phyloP scores from a whole-genome alignment of 2,888 invertebrate genomes.

The Hymenopus coronatus region DNA sequence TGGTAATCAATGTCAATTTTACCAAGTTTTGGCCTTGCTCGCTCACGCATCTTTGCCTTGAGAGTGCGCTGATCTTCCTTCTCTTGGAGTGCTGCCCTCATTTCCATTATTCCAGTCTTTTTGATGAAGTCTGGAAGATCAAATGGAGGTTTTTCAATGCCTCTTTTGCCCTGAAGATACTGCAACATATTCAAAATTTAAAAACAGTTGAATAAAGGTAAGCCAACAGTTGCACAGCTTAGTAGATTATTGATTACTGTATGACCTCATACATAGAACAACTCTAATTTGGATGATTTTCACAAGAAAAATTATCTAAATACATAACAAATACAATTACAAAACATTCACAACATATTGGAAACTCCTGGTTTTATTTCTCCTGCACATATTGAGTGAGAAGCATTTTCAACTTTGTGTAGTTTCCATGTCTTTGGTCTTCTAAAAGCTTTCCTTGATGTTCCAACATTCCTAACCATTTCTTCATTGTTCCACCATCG shows the following conservation, averaged over 20 bases:
- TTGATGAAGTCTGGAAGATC: slow-evolving; percentile 98
- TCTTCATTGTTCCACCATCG: too few relatives aligned
- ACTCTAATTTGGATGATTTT: too few relatives aligned
- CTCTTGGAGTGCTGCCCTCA: slow-evolving; percentile 96
- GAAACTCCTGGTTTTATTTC: too few relatives aligned
- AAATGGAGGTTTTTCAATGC: slow-evolving; percentile 98
- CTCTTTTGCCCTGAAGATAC: slow-evolving; percentile 93
- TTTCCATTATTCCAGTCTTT: slow-evolving; percentile 99
- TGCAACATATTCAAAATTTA: slow-evolving; percentile 38
- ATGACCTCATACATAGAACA: not conserved
- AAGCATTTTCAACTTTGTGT: too few relatives aligned
- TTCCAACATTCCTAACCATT: too few relatives aligned
- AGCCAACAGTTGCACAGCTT: not conserved
- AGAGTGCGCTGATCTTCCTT: slow-evolving; percentile 93
- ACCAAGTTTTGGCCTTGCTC: slow-evolving; percentile 94
- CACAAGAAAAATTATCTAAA: too few relatives aligned
- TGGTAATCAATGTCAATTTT: slow-evolving; percentile 99
- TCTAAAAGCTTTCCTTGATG: too few relatives aligned
- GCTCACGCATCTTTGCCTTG: slow-evolving; percentile 96
- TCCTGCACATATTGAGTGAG: too few relatives aligned
- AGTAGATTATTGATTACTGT: not conserved
- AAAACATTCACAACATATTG: too few relatives aligned
- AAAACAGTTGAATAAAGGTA: not conserved
- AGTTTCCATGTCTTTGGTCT: too few relatives aligned
- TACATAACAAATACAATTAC: too few relatives aligned